These are phyloP conservation scores for Maconellicoccus hirsutus DNA, from an alignment of 1,140 invertebrate species.

Conservation along the genomic window DNA sequence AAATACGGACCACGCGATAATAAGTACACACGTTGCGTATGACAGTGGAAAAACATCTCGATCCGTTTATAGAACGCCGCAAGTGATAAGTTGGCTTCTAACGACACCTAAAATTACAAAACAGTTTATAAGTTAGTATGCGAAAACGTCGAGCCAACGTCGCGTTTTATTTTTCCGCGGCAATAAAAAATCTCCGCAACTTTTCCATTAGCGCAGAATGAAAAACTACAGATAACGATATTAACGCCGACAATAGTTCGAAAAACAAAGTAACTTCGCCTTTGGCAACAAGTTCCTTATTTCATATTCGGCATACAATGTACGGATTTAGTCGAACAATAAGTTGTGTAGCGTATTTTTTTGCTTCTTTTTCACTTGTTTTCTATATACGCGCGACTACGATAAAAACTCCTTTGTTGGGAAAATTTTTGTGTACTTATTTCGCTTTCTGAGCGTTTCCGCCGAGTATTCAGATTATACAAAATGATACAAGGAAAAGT, in stretches of 20 bases:
- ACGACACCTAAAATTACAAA: no score
- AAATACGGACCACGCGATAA: no score
- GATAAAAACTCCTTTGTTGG: conserved; percentile 4
- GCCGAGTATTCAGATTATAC: not conserved
- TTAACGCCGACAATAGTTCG: conserved; percentile 2
- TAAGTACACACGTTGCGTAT: no score
- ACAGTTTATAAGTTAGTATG: no score
- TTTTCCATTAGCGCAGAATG: not conserved
- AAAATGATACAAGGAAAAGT: not conserved
- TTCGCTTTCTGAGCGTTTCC: not conserved
- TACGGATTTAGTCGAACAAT: not conserved
- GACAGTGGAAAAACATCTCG: no score
- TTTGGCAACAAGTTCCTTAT: conserved; percentile 3
- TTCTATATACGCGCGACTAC: not conserved
- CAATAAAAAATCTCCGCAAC: not conserved
- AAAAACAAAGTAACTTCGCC: conserved; percentile 8
- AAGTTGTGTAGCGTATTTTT: not conserved
- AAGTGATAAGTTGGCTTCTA: no score
- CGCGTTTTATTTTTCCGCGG: no score
- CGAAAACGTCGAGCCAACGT: no score
- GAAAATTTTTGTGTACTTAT: not conserved
- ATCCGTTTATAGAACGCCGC: no score
- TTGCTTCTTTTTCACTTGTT: not conserved
- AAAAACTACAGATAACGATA: conserved; percentile 2
- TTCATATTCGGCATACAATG: not conserved